Evolutionary conservation across 2,888 invertebrate genomes (phyloP).

Genomic region (Camponotus fellah): DNA sequence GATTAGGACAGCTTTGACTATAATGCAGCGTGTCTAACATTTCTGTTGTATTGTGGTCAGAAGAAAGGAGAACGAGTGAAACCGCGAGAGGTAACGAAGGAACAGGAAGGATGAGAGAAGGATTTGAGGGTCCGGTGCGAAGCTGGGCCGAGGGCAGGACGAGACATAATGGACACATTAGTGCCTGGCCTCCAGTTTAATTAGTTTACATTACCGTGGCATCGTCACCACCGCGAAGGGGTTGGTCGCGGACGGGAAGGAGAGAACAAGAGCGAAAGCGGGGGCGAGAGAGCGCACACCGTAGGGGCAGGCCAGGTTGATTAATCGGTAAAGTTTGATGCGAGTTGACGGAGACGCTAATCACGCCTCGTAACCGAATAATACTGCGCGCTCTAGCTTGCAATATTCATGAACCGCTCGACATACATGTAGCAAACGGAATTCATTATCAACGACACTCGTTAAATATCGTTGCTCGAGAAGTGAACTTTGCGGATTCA

Average conservation of each 20-base stretch:
- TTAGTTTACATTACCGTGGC: conserved; percentile 85
- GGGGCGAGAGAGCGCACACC: conserved; percentile 62
- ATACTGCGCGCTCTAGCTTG: conserved; percentile 75
- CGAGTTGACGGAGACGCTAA: conserved; percentile 84
- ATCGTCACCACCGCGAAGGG: conserved; percentile 82
- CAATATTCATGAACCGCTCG: conserved; percentile 74
- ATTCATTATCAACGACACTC: conserved; percentile 73
- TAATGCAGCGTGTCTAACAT: conserved; percentile 67
- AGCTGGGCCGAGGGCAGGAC: conserved; percentile 77
- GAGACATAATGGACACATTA: conserved; percentile 85
- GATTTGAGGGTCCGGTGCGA: conserved; percentile 77
- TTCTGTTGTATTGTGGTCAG: conserved; percentile 72
- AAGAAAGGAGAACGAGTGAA: conserved; percentile 69
- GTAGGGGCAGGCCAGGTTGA: conserved; percentile 77
- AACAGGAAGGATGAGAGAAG: conserved; percentile 52
- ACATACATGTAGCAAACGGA: conserved; percentile 73
- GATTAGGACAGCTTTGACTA: conserved; percentile 55
- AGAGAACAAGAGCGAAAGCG: conserved; percentile 53
- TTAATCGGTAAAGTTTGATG: conserved; percentile 85
- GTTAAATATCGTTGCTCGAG: conserved; percentile 65
- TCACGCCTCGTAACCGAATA: conserved; percentile 84
- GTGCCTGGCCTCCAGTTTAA: conserved; percentile 84
- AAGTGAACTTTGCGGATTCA: conserved; percentile 15
- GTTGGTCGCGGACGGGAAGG: conserved; percentile 62
- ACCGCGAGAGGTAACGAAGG: conserved; percentile 66